These are phyloP conservation scores for Poeciliopsis paucimaculata DNA, from an alignment of 2,797 vertebrate species.

Conservation along the genomic window DNA sequence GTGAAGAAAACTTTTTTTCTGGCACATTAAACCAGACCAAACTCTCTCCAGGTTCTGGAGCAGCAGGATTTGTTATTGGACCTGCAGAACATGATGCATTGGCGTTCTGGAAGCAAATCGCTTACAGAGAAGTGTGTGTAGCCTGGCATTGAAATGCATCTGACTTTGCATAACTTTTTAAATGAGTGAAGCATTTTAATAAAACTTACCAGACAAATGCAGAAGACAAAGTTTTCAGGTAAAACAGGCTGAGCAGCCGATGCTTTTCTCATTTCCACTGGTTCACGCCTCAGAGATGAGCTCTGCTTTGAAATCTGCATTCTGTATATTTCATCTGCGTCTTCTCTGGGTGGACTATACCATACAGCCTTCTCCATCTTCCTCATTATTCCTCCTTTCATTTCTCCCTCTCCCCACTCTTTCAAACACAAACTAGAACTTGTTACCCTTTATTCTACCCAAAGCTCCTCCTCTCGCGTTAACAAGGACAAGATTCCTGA, in stretches of 20 bases:
- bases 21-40: background rate
- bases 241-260: constrained; percentile 11
- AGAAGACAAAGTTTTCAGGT: constrained; percentile 13
- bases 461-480: constrained; percentile 22
- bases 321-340: constrained; percentile 19
- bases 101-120: constrained; percentile 1
- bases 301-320: constrained; percentile 27
- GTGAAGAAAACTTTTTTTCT: background rate
- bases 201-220: background rate
- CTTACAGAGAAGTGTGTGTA: background rate
- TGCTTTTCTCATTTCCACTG: constrained; percentile 16
- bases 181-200: background rate
- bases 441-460: constrained; percentile 40
- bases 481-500: constrained; percentile 36
- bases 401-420: constrained; percentile 4
- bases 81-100: background rate
- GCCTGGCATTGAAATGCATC: background rate
- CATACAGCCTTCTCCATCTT: constrained; percentile 3
- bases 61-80: background rate
- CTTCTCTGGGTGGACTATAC: constrained; percentile 8
- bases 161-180: background rate
- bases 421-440: constrained; percentile 33
- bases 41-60: background rate
- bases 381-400: constrained; percentile 35
- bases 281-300: constrained; percentile 41